Conservation (phyloP, 2,113 vertebrate species). For the Nycticebus coucang region DNA sequence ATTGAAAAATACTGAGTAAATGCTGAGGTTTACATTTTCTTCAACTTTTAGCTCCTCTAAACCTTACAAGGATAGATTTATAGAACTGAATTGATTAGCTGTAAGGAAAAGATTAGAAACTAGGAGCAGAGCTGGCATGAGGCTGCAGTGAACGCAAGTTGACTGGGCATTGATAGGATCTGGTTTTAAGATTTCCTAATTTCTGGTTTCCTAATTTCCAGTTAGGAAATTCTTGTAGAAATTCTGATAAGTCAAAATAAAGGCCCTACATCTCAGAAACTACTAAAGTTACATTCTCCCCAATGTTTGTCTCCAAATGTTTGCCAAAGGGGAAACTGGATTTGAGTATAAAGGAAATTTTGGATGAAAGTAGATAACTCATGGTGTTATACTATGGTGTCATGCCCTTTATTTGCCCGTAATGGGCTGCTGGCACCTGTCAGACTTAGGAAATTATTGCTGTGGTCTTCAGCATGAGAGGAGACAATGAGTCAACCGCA, state of each 20-base stretch:
- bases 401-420: not conserved
- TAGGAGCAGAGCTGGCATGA: not conserved
- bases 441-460: not conserved
- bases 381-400: not conserved
- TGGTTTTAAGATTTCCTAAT: not conserved
- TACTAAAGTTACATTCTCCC: not conserved
- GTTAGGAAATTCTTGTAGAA: not conserved
- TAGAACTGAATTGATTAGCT: not conserved
- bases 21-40: conserved; percentile 64
- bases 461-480: not conserved
- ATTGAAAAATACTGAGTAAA: conserved; percentile 57
- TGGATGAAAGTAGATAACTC: not conserved
- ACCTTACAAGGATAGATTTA: not conserved
- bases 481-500: not conserved
- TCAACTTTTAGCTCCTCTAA: conserved; percentile 30
- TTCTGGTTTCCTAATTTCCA: not conserved
- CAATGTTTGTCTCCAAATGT: not conserved
- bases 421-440: not conserved
- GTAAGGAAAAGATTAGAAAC: not conserved
- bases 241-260: not conserved
- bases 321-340: not conserved
- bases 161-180: not conserved
- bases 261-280: not conserved
- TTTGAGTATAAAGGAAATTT: not conserved
- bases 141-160: not conserved